A percentile compares a stretch with the other conserved stretches of the same genome.
phyloP scores from a whole-genome alignment of 2,113 vertebrate species.

The Paratilapia polleni region DNA sequence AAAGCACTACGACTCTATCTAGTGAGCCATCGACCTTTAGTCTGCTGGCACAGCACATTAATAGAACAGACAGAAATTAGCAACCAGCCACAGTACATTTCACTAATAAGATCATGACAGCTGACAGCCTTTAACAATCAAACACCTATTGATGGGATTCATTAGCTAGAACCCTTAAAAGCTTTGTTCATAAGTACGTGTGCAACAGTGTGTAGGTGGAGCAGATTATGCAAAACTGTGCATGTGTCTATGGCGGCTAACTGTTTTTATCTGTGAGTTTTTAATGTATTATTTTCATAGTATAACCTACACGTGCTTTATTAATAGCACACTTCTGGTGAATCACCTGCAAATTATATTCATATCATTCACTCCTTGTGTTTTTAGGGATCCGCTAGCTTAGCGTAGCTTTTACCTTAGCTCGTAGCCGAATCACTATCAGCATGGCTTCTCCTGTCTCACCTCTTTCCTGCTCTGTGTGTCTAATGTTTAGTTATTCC shows the following conservation, averaged over 20 bases:
- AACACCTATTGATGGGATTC: slow-evolving; percentile 67
- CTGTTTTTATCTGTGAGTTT: slow-evolving; percentile 6
- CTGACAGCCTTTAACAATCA: slow-evolving; percentile 65
- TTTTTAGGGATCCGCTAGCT: too few species aligned
- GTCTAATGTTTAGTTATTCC: too few species aligned
- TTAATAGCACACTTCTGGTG: too few species aligned
- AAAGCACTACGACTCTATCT: slow-evolving; percentile 13
- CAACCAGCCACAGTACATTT: slow-evolving; percentile 62
- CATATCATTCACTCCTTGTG: too few species aligned
- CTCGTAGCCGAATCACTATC: too few species aligned
- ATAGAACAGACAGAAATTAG: slow-evolving; percentile 53
- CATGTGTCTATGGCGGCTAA: neutral
- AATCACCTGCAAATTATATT: too few species aligned
- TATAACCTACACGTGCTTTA: too few species aligned
- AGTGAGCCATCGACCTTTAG: slow-evolving; percentile 53
- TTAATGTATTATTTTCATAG: too few species aligned
- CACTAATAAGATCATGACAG: slow-evolving; percentile 71
- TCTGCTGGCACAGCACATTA: slow-evolving; percentile 64
- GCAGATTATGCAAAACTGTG: neutral
- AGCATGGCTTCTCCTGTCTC: too few species aligned
- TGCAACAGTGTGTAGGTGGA: slow-evolving; percentile 9
- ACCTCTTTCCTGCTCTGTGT: too few species aligned
- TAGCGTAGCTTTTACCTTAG: too few species aligned
- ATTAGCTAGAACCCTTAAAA: slow-evolving; percentile 66
- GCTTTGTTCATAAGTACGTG: slow-evolving; percentile 24